Conservation (phyloP, 2,113 vertebrate genomes). For the Indicator indicator region DNA sequence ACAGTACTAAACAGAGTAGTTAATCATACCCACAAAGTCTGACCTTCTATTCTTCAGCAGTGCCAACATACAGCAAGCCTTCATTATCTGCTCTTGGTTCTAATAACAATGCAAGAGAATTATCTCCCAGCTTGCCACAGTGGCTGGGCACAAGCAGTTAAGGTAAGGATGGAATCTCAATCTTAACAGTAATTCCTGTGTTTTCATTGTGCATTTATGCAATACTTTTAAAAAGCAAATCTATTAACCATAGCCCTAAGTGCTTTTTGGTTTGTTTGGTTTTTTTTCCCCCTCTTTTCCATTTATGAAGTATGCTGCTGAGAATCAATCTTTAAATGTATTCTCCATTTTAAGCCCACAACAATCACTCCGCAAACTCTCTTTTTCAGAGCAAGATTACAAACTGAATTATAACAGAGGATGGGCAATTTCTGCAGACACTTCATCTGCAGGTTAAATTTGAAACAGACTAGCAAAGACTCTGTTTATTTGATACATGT, state of each 20-base stretch:
- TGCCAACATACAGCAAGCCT: not conserved
- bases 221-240: not conserved
- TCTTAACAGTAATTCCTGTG: not conserved
- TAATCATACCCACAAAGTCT: not conserved
- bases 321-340: slow-evolving; percentile 26
- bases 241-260: not conserved
- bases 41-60: not conserved
- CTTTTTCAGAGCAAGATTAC: slow-evolving; percentile 22
- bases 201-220: not conserved
- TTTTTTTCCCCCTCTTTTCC: no score
- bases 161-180: not conserved
- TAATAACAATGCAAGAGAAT: not conserved
- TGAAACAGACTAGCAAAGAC: slow-evolving; percentile 11
- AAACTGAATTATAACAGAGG: slow-evolving; percentile 5
- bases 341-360: slow-evolving; percentile 10
- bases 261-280: not conserved
- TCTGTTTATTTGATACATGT: not conserved
- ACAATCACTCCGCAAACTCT: not conserved
- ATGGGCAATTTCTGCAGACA: not conserved
- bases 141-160: not conserved
- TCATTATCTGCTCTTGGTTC: not conserved
- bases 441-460: not conserved
- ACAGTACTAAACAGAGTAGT: not conserved
- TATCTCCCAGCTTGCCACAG: not conserved
- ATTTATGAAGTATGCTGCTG: not conserved